Percentiles rank a stretch among this genome's conserved stretches.
Evolutionary conservation across 2,888 invertebrate species (phyloP).

Genomic region (Phaedon cochleariae): DNA sequence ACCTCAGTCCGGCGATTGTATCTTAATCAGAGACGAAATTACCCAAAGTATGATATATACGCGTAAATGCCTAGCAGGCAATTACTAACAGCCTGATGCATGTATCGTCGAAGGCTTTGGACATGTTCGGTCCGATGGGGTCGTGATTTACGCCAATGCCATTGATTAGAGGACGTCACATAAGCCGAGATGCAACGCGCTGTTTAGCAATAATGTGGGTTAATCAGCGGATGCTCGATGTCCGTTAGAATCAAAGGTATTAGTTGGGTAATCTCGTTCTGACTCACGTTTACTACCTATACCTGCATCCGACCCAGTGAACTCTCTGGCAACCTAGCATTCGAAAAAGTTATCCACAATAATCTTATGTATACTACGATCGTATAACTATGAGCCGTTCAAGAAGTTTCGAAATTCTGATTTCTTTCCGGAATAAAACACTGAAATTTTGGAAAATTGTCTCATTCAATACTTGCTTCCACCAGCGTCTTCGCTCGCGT

Average conservation of each 20-base stretch:
- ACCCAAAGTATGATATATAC: conserved; percentile 53
- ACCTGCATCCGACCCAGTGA: conserved; percentile 13
- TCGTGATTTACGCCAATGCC: conserved; percentile 59
- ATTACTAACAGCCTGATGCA: conserved; percentile 55
- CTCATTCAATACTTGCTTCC: too few relatives aligned
- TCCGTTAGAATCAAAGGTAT: conserved; percentile 58
- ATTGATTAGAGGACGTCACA: conserved; percentile 59
- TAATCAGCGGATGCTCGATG: conserved; percentile 56
- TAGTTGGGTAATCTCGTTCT: conserved; percentile 52
- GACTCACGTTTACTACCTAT: conserved; percentile 45
- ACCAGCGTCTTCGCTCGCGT: too few relatives aligned
- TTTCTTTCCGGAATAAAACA: too few relatives aligned
- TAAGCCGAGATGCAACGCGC: conserved; percentile 56
- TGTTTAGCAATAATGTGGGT: conserved; percentile 60
- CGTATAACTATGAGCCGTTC: too few relatives aligned
- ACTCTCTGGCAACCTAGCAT: not conserved
- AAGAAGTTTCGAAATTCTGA: too few relatives aligned
- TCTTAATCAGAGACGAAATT: conserved; percentile 48
- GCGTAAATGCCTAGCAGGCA: conserved; percentile 46
- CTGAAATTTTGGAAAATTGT: too few relatives aligned
- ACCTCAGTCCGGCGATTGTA: conserved; percentile 36
- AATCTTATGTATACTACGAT: too few relatives aligned
- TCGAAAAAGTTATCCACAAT: not conserved
- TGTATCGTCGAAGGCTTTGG: conserved; percentile 52
- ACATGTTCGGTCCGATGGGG: conserved; percentile 56